Evolutionary conservation across 1,140 invertebrate species (phyloP), one percentile per base, ranked within the genome.

Genomic region (Trichonephila inaurata): DNA sequence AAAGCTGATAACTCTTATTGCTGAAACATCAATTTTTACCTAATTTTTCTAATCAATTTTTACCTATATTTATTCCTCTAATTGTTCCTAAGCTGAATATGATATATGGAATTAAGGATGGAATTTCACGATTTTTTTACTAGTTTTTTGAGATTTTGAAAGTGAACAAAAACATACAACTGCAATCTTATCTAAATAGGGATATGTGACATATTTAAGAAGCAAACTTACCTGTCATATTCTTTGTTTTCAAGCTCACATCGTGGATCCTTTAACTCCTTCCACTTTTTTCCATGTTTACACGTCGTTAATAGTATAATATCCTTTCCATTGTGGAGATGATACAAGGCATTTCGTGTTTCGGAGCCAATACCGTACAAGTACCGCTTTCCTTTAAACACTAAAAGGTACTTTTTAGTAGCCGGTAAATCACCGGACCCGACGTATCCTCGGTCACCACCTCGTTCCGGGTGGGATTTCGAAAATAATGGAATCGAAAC

Each of bases 311-410:
- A 97, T 95, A 99, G 97, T 72, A 99, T 97, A 94, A 99, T 97
- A 96, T 99, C 99, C 95, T 98, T 97, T 21, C 97, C 97, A 96
- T 99, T 99, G 96, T 99, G 98, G 93, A 99, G 96, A 97, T 99
- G 99, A 97, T 99, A 99, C 82, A 99, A 96, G 19, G 98, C 98
- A 96, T 99, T 99, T 95, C 99, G 97, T 6, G 99, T 99, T 96
- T 99, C 99, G 85, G 99, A 99, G 8, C 99, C 99, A 95, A 99
- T 99, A 21, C 99, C 99, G 96, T 99, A 98, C 44, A 99, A 98
- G 96, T 99, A 99, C 95, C 99, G 91, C 89, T 95, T 95, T 19
- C 95, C 95, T 94, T 95, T 95, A 83, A 95, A 94, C 61, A 95
- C 98, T 94, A 99, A 96, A 92, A 99, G 96, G 96, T 99, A 99